A percentile compares a stretch with the other conserved stretches of the same genome.
Conservation (phyloP, 2,888 invertebrate genomes). For the Epirrhoe alternata region DNA sequence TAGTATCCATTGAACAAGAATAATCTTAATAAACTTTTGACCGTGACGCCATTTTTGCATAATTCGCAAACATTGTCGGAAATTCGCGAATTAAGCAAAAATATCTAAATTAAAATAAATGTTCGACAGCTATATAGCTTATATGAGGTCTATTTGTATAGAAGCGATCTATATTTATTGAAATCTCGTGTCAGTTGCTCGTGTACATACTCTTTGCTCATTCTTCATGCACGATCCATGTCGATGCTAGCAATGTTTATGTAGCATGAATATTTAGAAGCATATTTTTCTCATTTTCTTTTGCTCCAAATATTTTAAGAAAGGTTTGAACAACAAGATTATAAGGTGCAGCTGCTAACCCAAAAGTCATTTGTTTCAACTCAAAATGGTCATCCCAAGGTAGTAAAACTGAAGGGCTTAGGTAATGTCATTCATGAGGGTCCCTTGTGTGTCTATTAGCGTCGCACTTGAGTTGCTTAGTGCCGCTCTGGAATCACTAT, state of each 20-base stretch:
- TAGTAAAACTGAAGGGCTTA: background rate
- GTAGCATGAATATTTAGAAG: conserved; percentile 24
- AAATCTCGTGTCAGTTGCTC: background rate
- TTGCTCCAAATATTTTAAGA: conserved; percentile 5
- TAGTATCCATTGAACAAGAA: too few relatives aligned
- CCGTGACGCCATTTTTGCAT: too few relatives aligned
- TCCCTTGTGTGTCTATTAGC: conserved; percentile 1
- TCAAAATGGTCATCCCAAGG: background rate
- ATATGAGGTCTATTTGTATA: too few relatives aligned
- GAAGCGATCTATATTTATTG: too few relatives aligned
- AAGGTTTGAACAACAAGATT: background rate
- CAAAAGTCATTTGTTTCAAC: background rate
- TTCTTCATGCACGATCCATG: conserved; percentile 21
- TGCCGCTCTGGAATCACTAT: conserved; percentile 1
- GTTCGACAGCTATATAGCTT: too few relatives aligned
- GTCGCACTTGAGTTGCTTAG: background rate
- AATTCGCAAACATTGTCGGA: too few relatives aligned
- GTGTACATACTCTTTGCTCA: conserved; percentile 2
- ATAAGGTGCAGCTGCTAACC: background rate
- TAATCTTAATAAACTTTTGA: too few relatives aligned
- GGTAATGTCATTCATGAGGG: background rate
- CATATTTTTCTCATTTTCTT: conserved; percentile 19
- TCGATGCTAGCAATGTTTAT: conserved; percentile 18
- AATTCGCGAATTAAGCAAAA: too few relatives aligned
- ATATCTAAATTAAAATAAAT: too few relatives aligned